Conservation (phyloP, 2,888 invertebrate genomes). For the Zygothrica quintamaculata region DNA sequence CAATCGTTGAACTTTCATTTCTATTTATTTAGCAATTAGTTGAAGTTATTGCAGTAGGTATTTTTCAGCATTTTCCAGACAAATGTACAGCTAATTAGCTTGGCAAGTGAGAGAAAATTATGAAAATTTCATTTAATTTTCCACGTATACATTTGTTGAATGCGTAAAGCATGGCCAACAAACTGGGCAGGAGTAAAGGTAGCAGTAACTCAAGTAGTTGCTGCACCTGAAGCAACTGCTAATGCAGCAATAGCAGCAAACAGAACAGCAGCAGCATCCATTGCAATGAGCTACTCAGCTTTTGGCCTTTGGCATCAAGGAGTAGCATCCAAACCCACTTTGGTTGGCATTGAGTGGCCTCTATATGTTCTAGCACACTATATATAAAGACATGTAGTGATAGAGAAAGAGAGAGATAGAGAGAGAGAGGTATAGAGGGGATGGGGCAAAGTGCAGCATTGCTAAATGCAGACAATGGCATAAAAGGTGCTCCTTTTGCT, state of each 20-base stretch:
- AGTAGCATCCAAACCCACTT: constrained; percentile 28
- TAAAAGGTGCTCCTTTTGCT: constrained; percentile 60
- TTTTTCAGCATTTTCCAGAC: constrained; percentile 32
- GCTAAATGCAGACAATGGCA: constrained; percentile 69
- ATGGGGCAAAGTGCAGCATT: too few species aligned
- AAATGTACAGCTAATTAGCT: constrained; percentile 71
- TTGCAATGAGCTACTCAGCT: constrained; percentile 6
- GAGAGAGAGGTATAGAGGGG: constrained; percentile 7
- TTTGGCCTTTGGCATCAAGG: constrained; percentile 37
- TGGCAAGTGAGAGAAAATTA: constrained; percentile 60
- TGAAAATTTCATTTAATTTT: constrained; percentile 63
- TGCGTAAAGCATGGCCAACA: not conserved
- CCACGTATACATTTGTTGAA: too few species aligned
- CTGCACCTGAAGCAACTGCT: constrained; percentile 2
- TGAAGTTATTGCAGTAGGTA: constrained; percentile 44
- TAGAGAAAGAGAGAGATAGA: not conserved
- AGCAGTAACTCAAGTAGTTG: not conserved
- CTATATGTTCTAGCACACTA: too few species aligned
- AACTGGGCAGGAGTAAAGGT: too few species aligned
- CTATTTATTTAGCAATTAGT: constrained; percentile 66
- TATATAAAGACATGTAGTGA: too few species aligned
- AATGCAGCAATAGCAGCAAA: constrained; percentile 11
- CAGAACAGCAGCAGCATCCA: not conserved
- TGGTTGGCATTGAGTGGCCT: constrained; percentile 71
- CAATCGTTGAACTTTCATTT: constrained; percentile 2